Base-by-base conservation (phyloP, 2,888 invertebrate species). In the Acanthoscelides obtectus region DNA sequence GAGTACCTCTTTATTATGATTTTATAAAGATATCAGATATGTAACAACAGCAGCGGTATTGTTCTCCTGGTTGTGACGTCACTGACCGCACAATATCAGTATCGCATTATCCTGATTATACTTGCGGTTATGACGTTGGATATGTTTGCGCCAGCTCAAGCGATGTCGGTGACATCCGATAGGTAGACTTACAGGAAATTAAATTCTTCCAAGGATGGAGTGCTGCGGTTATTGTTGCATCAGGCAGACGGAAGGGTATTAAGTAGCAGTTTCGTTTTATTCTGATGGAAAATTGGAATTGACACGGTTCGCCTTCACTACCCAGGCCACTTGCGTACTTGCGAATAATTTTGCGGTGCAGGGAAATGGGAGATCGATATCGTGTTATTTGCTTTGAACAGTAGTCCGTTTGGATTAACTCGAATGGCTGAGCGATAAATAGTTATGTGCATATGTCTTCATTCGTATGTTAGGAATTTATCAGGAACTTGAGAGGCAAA, bases 111-210 rank as follows among this genome's bases (percentile, higher is more conserved):
- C 45, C 45, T 12, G 8, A 45, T 45, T 45, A 45, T 45, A 17
- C 45, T 45, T 12, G 45, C 45, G 45, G 45, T 45, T 45, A 12
- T 45, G 45, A 45, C 45, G 45, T 67, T 4, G 67, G 67, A 67
- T 67, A 20, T 22, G 67, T 22, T 67, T 67, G 22, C 67, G 67
- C 22, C 67, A 19, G 21, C 20, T 19, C 19, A 22, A 0, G 67
- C 1, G 17, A 12, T 12, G 17, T 17, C 45, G 45, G 45, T 45
- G 45, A 67, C 67, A 22, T 22, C 22, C 22, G 67, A 20, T 20
- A 67, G 67, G 67, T 67, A 67, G 20, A 19, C 22, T 67, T 67
- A 67, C 67, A 67, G 67, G 67, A 67, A 67, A 67, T 67, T 67
- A 22, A 22, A 67, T 22, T 67, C 22, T 67, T 67, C 22, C 21